Evolutionary conservation across 2,113 vertebrate genomes (phyloP), one percentile per base, ranked within the genome.

Genomic region (Seriola dumerili): DNA sequence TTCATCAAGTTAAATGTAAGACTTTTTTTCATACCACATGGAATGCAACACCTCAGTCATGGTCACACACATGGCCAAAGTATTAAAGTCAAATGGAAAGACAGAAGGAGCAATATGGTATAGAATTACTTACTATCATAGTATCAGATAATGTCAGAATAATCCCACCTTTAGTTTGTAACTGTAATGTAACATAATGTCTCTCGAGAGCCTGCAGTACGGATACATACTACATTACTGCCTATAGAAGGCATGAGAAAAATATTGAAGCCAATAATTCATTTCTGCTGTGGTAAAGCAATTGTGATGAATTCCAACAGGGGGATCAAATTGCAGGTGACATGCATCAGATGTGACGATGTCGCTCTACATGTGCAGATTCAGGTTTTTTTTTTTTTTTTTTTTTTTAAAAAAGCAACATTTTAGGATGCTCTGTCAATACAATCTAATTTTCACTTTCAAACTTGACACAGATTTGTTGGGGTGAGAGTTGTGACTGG

Each of bases 371-470:
- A 61, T 32, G 34, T 36, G 2, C 48, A 44, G 34, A 54, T 48
- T 78, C 8, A 3, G 8, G 5, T 11, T 8, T 8, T 23, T 23
- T 23, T 23, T 23, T 23, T 23, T 23, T 23, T 23, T 23, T 23
- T 23, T 23, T 23, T 23, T 23, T 23, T 23, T 23, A 23, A 25
- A 46, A 44, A n/a, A 8, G 5, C 3, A 3, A 34, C 14, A 34
- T 34, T 61, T 61, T 61, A 34, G 6, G 57, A 32, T 29, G 57
- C 12, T 59, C 25, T 59, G 4, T 13, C 57, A 61, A 21, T 34
- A 34, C 58, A 34, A 14, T 61, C 16, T 29, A 14, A 62, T 54
- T 65, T 76, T 64, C 66, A 72, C 67, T 65, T 14, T 50, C 7
- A 61, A 25, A 55, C 17, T 68, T 10, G 2, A 38, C 40, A 36